Percentiles rank a stretch among this genome's conserved stretches.
These are phyloP conservation scores for Halocynthia aurantium DNA, from an alignment of 23 tunicate species.

Conservation along the genomic window DNA sequence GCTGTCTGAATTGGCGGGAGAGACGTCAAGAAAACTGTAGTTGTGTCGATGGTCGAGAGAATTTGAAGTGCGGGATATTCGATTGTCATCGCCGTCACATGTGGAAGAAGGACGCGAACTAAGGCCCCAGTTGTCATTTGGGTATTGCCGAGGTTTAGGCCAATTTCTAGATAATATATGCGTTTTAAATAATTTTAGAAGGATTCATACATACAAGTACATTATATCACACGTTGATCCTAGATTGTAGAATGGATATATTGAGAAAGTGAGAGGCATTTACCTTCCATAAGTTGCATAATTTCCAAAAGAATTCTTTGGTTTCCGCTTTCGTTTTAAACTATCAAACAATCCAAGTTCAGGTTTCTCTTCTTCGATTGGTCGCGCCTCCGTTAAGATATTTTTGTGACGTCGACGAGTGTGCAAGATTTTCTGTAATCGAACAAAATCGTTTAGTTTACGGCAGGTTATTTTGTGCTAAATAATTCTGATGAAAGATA, in stretches of 20 bases:
- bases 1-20: not conserved
- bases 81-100: slow-evolving; percentile 27
- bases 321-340: slow-evolving; percentile 4
- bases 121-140: not conserved
- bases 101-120: slow-evolving; percentile 56
- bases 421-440: slow-evolving; percentile 72
- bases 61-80: not conserved
- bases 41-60: not conserved
- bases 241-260: no score
- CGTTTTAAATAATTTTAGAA: no score
- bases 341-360: slow-evolving; percentile 15
- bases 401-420: slow-evolving; percentile 63
- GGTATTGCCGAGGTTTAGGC: no score
- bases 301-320: slow-evolving; percentile 13
- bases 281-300: slow-evolving; percentile 14
- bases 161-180: no score
- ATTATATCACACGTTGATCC: no score
- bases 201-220: no score
- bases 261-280: not conserved
- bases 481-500: no score
- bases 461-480: no score
- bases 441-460: not conserved
- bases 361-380: slow-evolving; percentile 17
- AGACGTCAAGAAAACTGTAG: not conserved
- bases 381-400: slow-evolving; percentile 22